Evolutionary conservation across 2,113 vertebrate species (phyloP).

Genomic region (Dissostichus mawsoni): DNA sequence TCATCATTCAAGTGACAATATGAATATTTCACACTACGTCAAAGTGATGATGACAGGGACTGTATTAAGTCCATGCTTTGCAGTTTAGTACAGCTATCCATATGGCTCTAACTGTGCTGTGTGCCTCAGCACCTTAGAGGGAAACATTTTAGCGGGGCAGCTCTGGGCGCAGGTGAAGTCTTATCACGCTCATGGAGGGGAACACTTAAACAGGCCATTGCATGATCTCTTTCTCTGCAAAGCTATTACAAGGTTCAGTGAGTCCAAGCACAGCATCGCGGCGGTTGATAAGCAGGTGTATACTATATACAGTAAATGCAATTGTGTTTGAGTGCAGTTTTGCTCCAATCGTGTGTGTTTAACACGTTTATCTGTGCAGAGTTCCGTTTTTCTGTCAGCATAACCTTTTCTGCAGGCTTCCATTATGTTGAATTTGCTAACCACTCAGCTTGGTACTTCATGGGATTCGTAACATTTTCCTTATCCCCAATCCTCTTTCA

Average conservation of each 20-base stretch:
- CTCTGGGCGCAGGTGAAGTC: conserved; percentile 65
- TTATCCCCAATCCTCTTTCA: conserved; percentile 57
- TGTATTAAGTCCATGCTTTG: conserved; percentile 14
- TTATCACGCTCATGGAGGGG: conserved; percentile 70
- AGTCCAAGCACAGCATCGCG: conserved; percentile 57
- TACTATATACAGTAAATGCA: conserved; percentile 49
- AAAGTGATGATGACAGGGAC: conserved; percentile 17
- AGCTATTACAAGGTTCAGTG: conserved; percentile 82
- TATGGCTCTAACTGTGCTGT: conserved; percentile 27
- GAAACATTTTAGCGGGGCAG: conserved; percentile 62
- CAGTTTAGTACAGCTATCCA: conserved; percentile 50
- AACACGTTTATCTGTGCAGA: conserved; percentile 18
- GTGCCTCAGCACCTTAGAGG: conserved; percentile 55
- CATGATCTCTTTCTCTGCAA: conserved; percentile 79
- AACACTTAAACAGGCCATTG: conserved; percentile 70
- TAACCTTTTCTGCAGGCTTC: conserved; percentile 40
- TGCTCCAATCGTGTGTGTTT: neutral
- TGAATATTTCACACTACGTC: conserved; percentile 62
- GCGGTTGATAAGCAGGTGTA: conserved; percentile 64
- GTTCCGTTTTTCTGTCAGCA: conserved; percentile 57
- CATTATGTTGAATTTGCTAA: conserved; percentile 42
- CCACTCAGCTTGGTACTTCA: conserved; percentile 47
- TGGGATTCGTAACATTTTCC: conserved; percentile 35
- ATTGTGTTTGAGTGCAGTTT: conserved; percentile 46
- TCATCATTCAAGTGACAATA: conserved; percentile 26